These are phyloP conservation scores for Erebia palarica DNA, from an alignment of 2,888 invertebrate species.

Conservation along the genomic window DNA sequence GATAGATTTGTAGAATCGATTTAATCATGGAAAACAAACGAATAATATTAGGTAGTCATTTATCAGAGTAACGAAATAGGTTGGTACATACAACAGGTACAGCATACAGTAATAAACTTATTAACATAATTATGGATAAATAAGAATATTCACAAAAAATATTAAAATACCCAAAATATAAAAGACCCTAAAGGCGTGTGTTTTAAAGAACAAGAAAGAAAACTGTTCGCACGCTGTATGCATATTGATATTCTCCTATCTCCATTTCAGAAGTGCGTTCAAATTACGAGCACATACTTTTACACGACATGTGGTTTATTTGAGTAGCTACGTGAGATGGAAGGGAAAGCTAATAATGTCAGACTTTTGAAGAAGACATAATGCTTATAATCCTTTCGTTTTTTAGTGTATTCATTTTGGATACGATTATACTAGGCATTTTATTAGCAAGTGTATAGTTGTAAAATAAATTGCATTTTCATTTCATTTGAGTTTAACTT, in stretches of 20 bases:
- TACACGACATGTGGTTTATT: constrained; percentile 20
- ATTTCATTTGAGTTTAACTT: too few species aligned
- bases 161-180: too few species aligned
- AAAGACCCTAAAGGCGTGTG: not conserved
- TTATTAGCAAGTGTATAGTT: not conserved
- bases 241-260: constrained; percentile 12
- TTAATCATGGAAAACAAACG: too few species aligned
- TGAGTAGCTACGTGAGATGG: constrained; percentile 19
- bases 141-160: too few species aligned
- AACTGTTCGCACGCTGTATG: constrained; percentile 9
- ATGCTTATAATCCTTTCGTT: constrained; percentile 11
- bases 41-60: too few species aligned
- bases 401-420: not conserved
- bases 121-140: too few species aligned
- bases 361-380: constrained; percentile 17
- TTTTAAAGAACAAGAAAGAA: constrained; percentile 1
- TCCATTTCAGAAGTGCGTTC: constrained; percentile 19
- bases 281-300: constrained; percentile 20
- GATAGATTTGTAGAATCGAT: too few species aligned
- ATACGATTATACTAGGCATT: not conserved
- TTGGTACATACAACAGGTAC: too few species aligned
- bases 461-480: not conserved
- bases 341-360: constrained; percentile 12
- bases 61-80: too few species aligned
- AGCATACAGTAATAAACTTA: too few species aligned